Base-by-base conservation (phyloP, 2,888 invertebrate genomes). In the Epinotia demarniana region DNA sequence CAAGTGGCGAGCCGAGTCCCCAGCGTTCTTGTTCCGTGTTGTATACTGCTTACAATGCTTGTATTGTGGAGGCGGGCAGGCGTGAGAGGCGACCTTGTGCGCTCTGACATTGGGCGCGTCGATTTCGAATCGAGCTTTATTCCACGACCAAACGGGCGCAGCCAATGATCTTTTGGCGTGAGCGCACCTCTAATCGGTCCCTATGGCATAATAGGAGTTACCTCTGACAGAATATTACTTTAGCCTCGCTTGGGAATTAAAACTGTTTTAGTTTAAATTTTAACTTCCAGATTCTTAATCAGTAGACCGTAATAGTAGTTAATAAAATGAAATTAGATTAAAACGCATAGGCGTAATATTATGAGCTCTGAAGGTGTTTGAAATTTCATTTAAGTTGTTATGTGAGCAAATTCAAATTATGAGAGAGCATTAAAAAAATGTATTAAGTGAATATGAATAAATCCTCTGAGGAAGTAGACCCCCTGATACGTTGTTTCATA, bases 31-130 rank as follows among this genome's bases (percentile, higher is more conserved):
- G 9, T 9, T 49, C 49, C 18, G 43, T 49, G 27, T 23, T 49
- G 27, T 43, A 33, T 55, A 69, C 58, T 60, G 69, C 3, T 69
- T 69, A 58, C 58, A 46, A 60, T 58, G 33, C 11, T 55, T 69
- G 23, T 66, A 66, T 69, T 69, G 46, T 85, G 83, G 86, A 87
- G 87, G 89, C 85, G 72, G 88, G 85, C 84, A 84, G 85, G 85
- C 85, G 90, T 89, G 90, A 92, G 89, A 87, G 90, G 91, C 84
- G 89, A 89, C 92, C 92, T 92, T 92, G 91, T 81, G 77, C 77
- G 77, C 84, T 85, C 86, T 92, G 90, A 91, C 92, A 93, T 92
- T 92, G 93, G 86, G 82, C 81, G 79, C 83, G 82, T 81, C 82
- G 88, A 90, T 90, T 91, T 91, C 87, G 83, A 88, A 89, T 88